Percentiles rank a stretch among this genome's conserved stretches.
Evolutionary conservation across 2,888 invertebrate species (phyloP).

Genomic region (Chrysodeixis includens): DNA sequence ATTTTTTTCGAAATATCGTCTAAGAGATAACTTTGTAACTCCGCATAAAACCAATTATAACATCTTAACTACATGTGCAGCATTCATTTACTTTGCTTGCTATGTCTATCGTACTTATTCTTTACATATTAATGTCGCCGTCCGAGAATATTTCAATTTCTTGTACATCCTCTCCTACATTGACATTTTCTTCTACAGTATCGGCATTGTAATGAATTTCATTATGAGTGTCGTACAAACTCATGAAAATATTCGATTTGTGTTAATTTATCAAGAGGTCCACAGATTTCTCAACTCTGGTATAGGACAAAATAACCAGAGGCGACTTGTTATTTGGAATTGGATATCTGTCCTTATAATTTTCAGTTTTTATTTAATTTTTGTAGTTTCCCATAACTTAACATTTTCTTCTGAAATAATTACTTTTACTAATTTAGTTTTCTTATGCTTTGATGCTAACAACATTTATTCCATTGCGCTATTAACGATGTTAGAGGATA

Average conservation of each 20-base stretch:
- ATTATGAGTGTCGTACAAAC: neutral
- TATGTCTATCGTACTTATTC: too few relatives aligned
- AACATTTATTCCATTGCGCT: slow-evolving; percentile 4
- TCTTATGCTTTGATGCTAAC: slow-evolving; percentile 8
- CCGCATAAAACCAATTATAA: too few relatives aligned
- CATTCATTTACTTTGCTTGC: too few relatives aligned
- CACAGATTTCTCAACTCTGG: neutral
- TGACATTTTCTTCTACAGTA: neutral
- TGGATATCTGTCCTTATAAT: neutral
- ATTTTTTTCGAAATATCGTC: neutral
- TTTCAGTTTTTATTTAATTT: neutral
- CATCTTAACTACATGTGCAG: too few relatives aligned
- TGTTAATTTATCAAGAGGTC: neutral
- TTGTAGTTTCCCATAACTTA: neutral
- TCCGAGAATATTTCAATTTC: too few relatives aligned
- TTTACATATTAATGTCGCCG: neutral
- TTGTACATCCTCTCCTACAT: neutral
- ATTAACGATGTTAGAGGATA: neutral
- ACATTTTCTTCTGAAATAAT: neutral
- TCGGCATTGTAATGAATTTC: neutral
- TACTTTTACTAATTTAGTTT: neutral
- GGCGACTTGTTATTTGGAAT: neutral
- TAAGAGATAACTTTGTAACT: slow-evolving; percentile 2
- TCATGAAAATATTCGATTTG: neutral
- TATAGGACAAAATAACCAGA: neutral